Percentiles rank a stretch among this genome's conserved stretches.
phyloP scores from a whole-genome alignment of 2,888 invertebrate genomes.

The Eristalinus sepulchralis region DNA sequence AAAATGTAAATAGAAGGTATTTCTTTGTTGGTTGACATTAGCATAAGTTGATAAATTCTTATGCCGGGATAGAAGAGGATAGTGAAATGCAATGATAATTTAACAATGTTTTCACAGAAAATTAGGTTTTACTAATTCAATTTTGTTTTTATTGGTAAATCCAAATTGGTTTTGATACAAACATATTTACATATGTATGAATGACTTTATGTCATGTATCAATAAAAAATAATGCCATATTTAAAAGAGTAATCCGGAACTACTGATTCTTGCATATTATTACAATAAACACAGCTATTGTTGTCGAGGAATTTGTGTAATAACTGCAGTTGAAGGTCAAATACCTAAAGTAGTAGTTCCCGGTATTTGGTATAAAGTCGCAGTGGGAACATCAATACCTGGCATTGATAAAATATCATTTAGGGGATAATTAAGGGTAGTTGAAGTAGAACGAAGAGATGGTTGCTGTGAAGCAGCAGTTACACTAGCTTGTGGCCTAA shows the following conservation, averaged over 20 bases:
- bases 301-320: slow-evolving; percentile 77
- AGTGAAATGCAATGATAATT: background rate
- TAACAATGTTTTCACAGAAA: background rate
- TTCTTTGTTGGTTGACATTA: background rate
- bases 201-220: no score
- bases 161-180: no score
- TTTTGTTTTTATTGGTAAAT: background rate
- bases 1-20: background rate
- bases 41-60: background rate
- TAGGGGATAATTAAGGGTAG: slow-evolving; percentile 85
- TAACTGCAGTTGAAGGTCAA: slow-evolving; percentile 83
- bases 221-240: no score
- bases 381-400: slow-evolving; percentile 84
- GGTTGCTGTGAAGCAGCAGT: slow-evolving; percentile 77
- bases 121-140: background rate
- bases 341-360: slow-evolving; percentile 87
- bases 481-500: slow-evolving; percentile 77
- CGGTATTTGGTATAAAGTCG: slow-evolving; percentile 87
- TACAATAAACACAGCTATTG: slow-evolving; percentile 72
- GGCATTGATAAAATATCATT: slow-evolving; percentile 88
- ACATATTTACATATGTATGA: no score
- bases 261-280: background rate
- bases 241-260: background rate
- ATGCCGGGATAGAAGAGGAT: background rate
- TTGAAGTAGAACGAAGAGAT: slow-evolving; percentile 82